A percentile compares a stretch with the other conserved stretches of the same genome.
Evolutionary conservation across 2,113 vertebrate genomes (phyloP).

Genomic region (Neoarius graeffei): DNA sequence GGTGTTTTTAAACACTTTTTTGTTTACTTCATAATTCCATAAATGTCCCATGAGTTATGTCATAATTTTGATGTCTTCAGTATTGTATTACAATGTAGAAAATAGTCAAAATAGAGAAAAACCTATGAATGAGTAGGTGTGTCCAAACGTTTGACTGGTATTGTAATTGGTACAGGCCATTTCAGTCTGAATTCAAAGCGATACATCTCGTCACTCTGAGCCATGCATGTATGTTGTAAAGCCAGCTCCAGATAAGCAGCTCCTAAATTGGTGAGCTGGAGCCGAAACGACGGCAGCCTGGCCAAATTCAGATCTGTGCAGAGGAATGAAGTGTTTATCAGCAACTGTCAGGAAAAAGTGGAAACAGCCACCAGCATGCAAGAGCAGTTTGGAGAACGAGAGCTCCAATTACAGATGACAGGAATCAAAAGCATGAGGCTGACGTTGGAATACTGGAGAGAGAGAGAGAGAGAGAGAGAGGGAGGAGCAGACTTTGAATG

Average conservation of each 20-base stretch:
- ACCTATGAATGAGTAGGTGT: too few relatives aligned
- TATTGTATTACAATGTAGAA: too few relatives aligned
- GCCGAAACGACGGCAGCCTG: background rate
- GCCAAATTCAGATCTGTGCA: slow-evolving; percentile 3
- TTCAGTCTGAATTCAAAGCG: background rate
- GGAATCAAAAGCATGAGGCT: slow-evolving; percentile 40
- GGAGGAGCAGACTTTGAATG: slow-evolving; percentile 21
- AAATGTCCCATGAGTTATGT: too few relatives aligned
- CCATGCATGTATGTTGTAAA: background rate
- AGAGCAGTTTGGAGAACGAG: slow-evolving; percentile 25
- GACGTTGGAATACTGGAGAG: background rate
- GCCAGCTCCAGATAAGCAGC: background rate
- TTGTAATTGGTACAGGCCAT: slow-evolving; percentile 1
- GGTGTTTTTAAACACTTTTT: too few relatives aligned
- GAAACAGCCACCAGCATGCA: slow-evolving; percentile 36
- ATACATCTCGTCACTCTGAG: background rate
- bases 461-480: background rate
- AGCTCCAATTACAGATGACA: slow-evolving; percentile 44
- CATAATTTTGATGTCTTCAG: too few relatives aligned
- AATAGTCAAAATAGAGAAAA: too few relatives aligned
- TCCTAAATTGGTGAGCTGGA: background rate
- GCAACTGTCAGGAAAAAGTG: slow-evolving; percentile 1
- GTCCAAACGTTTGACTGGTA: too few relatives aligned
- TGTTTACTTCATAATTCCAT: too few relatives aligned
- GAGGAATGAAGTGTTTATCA: slow-evolving; percentile 43